Evolutionary conservation across 2,797 vertebrate species (phyloP), one percentile per base, ranked within the genome.

Genomic region (Acipenser transmontanus): DNA sequence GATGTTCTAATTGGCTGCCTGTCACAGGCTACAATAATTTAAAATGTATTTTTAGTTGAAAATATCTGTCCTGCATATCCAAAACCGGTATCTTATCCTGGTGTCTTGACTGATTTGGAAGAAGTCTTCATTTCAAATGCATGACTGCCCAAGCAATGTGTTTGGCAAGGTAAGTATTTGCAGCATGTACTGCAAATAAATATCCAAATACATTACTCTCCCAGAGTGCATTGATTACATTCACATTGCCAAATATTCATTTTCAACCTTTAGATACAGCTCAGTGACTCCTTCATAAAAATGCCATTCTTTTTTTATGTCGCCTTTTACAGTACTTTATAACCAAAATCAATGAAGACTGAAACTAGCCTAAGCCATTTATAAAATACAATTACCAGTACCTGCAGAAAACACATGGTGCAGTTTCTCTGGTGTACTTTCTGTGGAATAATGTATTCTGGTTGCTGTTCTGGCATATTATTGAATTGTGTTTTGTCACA

Each of bases 281-380:
- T 84, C 81, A 83, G 83, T 82, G 78, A 76, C 73, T 86, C 73
- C 80, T 82, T 86, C 84, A 68, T 85, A 80, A 81, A 85, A 85
- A 68, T 74, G 77, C 78, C 78, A 79, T 75, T 85, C 76, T 84
- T 87, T 86, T 34, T 84, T 83, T 83, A 82, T 81, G 77, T 81
- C 7, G 20, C 81, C 78, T 83, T 82, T 34, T 34, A 34, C 34
- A 34, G 83, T 90, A 87, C 80, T 88, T 88, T 88, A 88, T 87
- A 87, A 89, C 87, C 85, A 84, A 91, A 94, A 94, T 93, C 91
- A 92, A 92, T 94, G 88, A 76, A 80, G 85, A 86, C 85, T 89
- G 87, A 89, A 87, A 82, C 82, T 85, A 92, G 89, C 82, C 80
- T 85, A 82, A 81, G 82, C 74, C 82, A 81, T 89, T 90, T 91